Base-by-base conservation (phyloP, 92 coral and sea anemone species). In the Isaurus tuberculatus region DNA sequence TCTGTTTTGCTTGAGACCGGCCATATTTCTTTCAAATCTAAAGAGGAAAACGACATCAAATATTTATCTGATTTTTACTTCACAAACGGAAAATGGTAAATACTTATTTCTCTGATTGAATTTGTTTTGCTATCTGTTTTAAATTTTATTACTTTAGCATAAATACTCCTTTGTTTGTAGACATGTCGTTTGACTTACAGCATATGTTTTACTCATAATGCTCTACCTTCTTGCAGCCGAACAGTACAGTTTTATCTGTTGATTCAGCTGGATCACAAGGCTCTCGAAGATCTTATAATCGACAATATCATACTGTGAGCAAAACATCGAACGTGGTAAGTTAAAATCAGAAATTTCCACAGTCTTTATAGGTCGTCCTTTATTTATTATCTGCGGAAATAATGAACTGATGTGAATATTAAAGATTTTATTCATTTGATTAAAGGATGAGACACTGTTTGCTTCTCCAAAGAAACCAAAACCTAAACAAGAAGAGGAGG, bases 301-400 rank as follows among this genome's bases (percentile, higher is more conserved):
- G 97, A 48, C 99, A 96, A 49, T 96, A 96, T 85, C 99, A 89
- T 31, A 96, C 99, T 58, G 89, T 96, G 31, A 96, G 93, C 88
- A 96, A 88, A 81, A 92, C 99, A 46, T 96, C 99, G 37, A 94
- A 91, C 72, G 98, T 96, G 94, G 99, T 96, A 85, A 94, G 97
- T 26, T 68, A 20, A n/a, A 4, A 26, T 5, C 7, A 19, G 20
- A 4, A 13, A 19, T 16, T 15, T 22, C 23, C 27, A 33, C 15
- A n/a, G 1, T 19, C 0, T 19, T 17, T 2, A 3, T 11, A 20
- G 20, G 7, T 55, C 25, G n/a, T n/a, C n/a, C n/a, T n/a, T n/a
- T n/a, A n/a, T n/a, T n/a, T 49, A 49, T 8, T 19, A n/a, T n/a
- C 27, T 20, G 8, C 22, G 58, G 29, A 25, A 60, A 55, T 43